phyloP scores from a whole-genome alignment of 2,888 invertebrate genomes.

The Liopterus haemorrhoidalis region DNA sequence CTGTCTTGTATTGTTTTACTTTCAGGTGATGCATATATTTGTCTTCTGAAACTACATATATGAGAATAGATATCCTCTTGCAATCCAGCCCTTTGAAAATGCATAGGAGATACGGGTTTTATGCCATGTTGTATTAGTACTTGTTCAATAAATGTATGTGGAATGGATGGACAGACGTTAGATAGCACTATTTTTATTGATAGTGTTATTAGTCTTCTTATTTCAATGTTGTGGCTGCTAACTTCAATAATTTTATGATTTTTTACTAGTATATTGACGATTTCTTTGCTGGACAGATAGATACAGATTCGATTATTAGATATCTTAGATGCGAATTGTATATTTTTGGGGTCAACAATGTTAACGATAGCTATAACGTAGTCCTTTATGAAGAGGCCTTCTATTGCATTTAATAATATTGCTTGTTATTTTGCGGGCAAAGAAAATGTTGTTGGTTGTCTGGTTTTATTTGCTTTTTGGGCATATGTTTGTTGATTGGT shows the following conservation, averaged over 20 bases:
- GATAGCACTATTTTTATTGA: conserved; percentile 6
- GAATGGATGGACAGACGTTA: background rate
- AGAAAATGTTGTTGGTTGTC: no score
- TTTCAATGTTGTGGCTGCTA: conserved; percentile 1
- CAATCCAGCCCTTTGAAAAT: conserved; percentile 4
- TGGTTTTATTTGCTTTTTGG: no score
- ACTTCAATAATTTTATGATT: conserved; percentile 3
- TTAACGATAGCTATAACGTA: no score
- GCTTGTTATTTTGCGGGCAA: no score
- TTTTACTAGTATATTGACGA: conserved; percentile 6
- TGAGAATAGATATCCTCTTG: conserved; percentile 2
- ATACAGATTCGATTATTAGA: no score
- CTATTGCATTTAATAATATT: no score
- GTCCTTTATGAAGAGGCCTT: no score
- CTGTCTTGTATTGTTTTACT: conserved; percentile 7
- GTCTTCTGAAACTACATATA: conserved; percentile 7
- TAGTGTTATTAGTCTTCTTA: conserved; percentile 6
- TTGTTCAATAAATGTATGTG: background rate
- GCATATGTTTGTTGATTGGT: no score
- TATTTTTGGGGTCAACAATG: no score
- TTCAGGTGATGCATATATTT: conserved; percentile 1
- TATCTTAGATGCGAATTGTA: no score
- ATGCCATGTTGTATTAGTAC: conserved; percentile 2
- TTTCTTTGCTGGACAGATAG: conserved; percentile 7
- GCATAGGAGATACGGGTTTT: conserved; percentile 5